phyloP scores from a whole-genome alignment of 2,888 invertebrate species.

The Heliothis peltigera region DNA sequence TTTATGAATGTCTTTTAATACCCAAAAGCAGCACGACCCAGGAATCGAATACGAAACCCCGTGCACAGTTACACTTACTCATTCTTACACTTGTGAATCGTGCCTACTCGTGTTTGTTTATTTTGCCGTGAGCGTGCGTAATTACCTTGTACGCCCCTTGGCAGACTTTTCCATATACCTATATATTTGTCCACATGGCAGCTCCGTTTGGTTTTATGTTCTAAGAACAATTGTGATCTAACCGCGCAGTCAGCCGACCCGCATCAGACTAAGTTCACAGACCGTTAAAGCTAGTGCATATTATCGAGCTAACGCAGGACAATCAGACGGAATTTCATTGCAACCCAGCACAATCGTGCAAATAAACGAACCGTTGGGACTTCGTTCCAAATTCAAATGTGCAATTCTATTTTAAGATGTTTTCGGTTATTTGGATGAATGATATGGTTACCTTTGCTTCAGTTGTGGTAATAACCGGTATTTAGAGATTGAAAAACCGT shows the following conservation, averaged over 20 bases:
- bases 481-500: neutral
- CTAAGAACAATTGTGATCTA: no score
- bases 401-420: slow-evolving; percentile 24
- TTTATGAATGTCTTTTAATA: no score
- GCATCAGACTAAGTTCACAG: slow-evolving; percentile 49
- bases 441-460: slow-evolving; percentile 3
- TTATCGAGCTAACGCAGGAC: slow-evolving; percentile 37
- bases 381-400: slow-evolving; percentile 35
- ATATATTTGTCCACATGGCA: no score
- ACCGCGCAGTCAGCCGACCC: slow-evolving; percentile 31
- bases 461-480: neutral
- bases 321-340: slow-evolving; percentile 30
- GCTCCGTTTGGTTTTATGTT: no score
- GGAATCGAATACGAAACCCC: no score
- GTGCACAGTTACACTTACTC: no score
- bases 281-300: slow-evolving; percentile 47
- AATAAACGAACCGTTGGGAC: slow-evolving; percentile 22
- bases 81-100: no score
- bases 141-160: no score
- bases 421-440: slow-evolving; percentile 4
- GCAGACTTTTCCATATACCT: no score
- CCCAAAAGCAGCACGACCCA: no score
- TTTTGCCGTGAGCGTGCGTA: no score
- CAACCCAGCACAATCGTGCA: slow-evolving; percentile 34
- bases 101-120: no score